A percentile compares a stretch with the other conserved stretches of the same genome.
These are phyloP conservation scores for Sarcophaga peregrina DNA, from an alignment of 1,140 invertebrate genomes.

Conservation along the genomic window DNA sequence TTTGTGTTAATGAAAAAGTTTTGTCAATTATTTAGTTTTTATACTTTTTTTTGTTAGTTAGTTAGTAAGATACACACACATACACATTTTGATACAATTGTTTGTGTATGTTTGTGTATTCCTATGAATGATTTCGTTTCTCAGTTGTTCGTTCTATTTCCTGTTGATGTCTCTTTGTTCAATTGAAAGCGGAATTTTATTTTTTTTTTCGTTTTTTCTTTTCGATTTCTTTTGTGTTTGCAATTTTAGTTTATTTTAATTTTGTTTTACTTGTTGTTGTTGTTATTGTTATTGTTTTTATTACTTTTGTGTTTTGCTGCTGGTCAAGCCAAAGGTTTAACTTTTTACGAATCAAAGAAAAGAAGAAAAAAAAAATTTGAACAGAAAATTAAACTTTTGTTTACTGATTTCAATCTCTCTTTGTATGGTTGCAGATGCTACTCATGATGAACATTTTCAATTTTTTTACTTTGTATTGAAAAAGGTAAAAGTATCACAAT, in stretches of 20 bases:
- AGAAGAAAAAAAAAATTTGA: too few relatives aligned
- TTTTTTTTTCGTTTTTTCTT: background rate
- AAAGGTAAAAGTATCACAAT: too few relatives aligned
- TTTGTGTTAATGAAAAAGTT: slow-evolving; percentile 42
- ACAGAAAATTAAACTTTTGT: too few relatives aligned
- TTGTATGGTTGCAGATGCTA: too few relatives aligned
- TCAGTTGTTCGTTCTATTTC: slow-evolving; percentile 30
- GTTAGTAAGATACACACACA: background rate
- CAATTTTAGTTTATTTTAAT: too few relatives aligned
- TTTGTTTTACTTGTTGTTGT: too few relatives aligned
- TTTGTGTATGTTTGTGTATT: slow-evolving; percentile 13
- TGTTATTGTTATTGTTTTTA: too few relatives aligned
- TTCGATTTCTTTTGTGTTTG: too few relatives aligned
- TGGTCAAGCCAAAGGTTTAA: slow-evolving; percentile 15
- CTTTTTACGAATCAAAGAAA: background rate
- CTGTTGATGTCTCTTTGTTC: slow-evolving; percentile 35
- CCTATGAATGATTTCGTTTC: slow-evolving; percentile 28
- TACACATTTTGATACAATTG: background rate
- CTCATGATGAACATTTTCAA: too few relatives aligned
- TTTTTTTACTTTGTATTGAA: too few relatives aligned
- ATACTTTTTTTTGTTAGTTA: background rate
- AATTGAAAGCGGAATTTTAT: slow-evolving; percentile 14
- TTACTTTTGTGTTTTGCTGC: background rate
- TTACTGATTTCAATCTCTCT: too few relatives aligned
- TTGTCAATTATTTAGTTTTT: slow-evolving; percentile 25